Evolutionary conservation across 2,113 vertebrate genomes (phyloP).

Genomic region (Amia ocellicauda): DNA sequence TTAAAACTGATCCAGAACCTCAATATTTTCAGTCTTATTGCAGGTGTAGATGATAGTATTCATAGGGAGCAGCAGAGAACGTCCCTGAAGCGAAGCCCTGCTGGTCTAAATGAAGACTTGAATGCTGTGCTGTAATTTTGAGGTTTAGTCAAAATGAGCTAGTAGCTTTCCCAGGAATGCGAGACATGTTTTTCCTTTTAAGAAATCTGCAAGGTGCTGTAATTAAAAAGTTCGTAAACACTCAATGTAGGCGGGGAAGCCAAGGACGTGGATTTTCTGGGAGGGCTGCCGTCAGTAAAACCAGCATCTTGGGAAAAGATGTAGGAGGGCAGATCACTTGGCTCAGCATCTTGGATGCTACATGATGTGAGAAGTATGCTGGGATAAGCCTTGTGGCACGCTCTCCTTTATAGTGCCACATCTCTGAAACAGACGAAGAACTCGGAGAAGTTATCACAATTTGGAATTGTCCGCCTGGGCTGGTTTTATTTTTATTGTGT

Average conservation of each 20-base stretch:
- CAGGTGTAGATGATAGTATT: not conserved
- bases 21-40: not conserved
- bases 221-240: slow-evolving; percentile 42
- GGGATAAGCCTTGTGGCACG: not conserved
- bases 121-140: slow-evolving; percentile 50
- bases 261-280: not conserved
- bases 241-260: slow-evolving; percentile 11
- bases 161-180: slow-evolving; percentile 53
- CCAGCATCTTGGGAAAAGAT: not conserved
- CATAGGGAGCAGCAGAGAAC: not conserved
- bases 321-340: not conserved
- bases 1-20: not conserved
- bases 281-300: not conserved
- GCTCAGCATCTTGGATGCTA: not conserved
- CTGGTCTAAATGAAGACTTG: not conserved
- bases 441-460: not conserved
- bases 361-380: not conserved
- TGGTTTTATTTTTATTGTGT: no score
- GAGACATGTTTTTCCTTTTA: slow-evolving; percentile 47
- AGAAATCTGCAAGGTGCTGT: slow-evolving; percentile 53
- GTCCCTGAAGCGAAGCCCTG: not conserved
- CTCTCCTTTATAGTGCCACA: not conserved
- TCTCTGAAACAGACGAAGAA: not conserved
- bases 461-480: not conserved
- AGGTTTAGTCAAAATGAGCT: slow-evolving; percentile 56